Percentiles rank a stretch among this genome's conserved stretches.
Evolutionary conservation across 2,888 invertebrate genomes (phyloP).

Genomic region (Dermolepida albohirtum): DNA sequence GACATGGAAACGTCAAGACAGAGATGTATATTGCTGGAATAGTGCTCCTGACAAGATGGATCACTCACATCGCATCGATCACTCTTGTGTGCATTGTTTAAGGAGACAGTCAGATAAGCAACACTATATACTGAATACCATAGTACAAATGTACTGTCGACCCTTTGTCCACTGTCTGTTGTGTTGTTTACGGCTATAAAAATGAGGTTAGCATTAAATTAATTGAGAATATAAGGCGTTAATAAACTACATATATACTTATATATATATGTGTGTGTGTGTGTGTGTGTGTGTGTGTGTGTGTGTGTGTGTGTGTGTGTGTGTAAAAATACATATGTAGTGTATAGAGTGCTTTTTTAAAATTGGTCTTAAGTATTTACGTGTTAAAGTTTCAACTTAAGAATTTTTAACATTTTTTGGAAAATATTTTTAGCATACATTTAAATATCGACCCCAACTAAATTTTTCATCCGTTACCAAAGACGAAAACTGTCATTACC

Average conservation of each 20-base stretch:
- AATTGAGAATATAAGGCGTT: slow-evolving; percentile 11
- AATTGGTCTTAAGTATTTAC: too few species aligned
- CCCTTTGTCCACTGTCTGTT: slow-evolving; percentile 33
- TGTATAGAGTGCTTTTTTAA: too few species aligned
- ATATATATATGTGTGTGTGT: too few species aligned
- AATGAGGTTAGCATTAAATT: slow-evolving; percentile 29
- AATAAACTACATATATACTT: slow-evolving; percentile 29
- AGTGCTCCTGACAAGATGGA: slow-evolving; percentile 47
- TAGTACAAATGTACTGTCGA: slow-evolving; percentile 37
- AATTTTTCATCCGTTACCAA: too few species aligned
- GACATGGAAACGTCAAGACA: slow-evolving; percentile 33
- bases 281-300: too few species aligned
- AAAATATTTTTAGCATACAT: too few species aligned
- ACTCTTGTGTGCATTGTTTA: slow-evolving; percentile 49
- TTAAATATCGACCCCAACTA: too few species aligned
- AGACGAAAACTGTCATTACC: too few species aligned
- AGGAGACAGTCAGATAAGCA: slow-evolving; percentile 42
- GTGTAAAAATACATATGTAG: too few species aligned
- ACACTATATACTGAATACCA: slow-evolving; percentile 34
- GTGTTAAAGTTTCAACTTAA: too few species aligned
- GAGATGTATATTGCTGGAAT: slow-evolving; percentile 43
- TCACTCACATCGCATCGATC: slow-evolving; percentile 48
- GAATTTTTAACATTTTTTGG: too few species aligned
- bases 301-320: too few species aligned
- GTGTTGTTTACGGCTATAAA: slow-evolving; percentile 34